phyloP scores from a whole-genome alignment of 2,888 invertebrate species.

The Dione vanillae region DNA sequence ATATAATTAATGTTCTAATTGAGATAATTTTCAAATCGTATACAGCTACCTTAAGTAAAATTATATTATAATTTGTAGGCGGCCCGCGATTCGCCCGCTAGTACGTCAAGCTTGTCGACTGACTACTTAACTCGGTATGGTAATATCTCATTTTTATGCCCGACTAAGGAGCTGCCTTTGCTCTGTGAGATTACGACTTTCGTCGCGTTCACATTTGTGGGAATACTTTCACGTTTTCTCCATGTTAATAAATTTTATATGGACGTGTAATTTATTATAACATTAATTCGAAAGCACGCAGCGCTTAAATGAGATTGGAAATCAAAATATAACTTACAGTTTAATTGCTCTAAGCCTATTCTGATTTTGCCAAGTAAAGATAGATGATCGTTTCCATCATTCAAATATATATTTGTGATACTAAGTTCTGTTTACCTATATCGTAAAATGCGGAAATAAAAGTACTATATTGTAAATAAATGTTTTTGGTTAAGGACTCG shows the following conservation, averaged over 20 bases:
- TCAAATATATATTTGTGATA: too few relatives aligned
- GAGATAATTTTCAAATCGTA: background rate
- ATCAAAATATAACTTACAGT: background rate
- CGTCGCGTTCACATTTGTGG: constrained; percentile 41
- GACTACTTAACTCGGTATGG: constrained; percentile 45
- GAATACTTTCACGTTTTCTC: constrained; percentile 46
- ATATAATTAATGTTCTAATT: too few relatives aligned
- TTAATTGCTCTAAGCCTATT: too few relatives aligned
- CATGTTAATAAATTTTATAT: constrained; percentile 40
- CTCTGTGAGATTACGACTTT: constrained; percentile 43
- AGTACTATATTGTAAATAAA: too few relatives aligned
- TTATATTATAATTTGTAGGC: constrained; percentile 30
- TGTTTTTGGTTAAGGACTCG: too few relatives aligned
- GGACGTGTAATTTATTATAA: constrained; percentile 38
- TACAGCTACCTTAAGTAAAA: constrained; percentile 23
- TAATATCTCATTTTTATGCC: constrained; percentile 50
- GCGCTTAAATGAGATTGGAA: constrained; percentile 5
- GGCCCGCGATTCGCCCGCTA: constrained; percentile 21
- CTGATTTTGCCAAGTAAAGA: too few relatives aligned
- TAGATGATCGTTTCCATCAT: too few relatives aligned
- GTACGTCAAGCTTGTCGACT: constrained; percentile 33
- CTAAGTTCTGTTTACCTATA: too few relatives aligned
- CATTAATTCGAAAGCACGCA: constrained; percentile 29
- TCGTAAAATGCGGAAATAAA: too few relatives aligned
- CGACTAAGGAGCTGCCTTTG: constrained; percentile 43